Evolutionary conservation across 2,113 vertebrate genomes (phyloP).

Genomic region (Cochlearius cochlearius): DNA sequence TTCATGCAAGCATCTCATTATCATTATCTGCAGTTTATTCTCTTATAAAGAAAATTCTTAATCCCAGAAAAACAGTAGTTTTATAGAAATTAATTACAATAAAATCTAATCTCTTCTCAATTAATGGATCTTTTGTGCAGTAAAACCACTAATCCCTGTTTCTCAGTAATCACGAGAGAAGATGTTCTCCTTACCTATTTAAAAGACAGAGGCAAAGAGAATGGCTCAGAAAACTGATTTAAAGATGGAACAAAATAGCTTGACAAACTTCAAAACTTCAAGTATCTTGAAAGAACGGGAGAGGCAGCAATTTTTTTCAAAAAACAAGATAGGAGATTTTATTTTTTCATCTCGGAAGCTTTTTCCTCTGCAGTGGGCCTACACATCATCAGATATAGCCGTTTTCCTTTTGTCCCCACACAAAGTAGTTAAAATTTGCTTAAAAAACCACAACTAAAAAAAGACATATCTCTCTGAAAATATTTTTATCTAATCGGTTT

Average conservation of each 20-base stretch:
- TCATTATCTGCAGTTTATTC: not conserved
- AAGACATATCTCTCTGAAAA: not conserved
- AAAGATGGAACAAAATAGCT: not conserved
- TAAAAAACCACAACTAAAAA: not conserved
- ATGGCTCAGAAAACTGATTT: not conserved
- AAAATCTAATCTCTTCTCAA: not conserved
- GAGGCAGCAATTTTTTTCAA: not conserved
- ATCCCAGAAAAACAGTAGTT: not conserved
- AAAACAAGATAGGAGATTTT: not conserved
- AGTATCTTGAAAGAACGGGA: not conserved
- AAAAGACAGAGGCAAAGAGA: not conserved
- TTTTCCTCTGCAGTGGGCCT: not conserved
- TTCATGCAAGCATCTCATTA: not conserved
- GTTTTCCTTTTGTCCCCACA: not conserved
- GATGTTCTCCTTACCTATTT: not conserved
- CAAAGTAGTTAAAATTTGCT: not conserved
- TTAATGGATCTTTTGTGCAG: not conserved
- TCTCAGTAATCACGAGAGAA: not conserved
- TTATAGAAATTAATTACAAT: not conserved
- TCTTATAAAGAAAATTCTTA: not conserved
- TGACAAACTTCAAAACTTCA: not conserved
- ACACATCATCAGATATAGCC: not conserved
- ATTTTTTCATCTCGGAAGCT: not conserved
- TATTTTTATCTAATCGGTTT: not conserved
- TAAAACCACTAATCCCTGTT: not conserved